These are phyloP conservation scores for Lagorchestes hirsutus DNA, from an alignment of 2,797 vertebrate genomes.

Conservation along the genomic window DNA sequence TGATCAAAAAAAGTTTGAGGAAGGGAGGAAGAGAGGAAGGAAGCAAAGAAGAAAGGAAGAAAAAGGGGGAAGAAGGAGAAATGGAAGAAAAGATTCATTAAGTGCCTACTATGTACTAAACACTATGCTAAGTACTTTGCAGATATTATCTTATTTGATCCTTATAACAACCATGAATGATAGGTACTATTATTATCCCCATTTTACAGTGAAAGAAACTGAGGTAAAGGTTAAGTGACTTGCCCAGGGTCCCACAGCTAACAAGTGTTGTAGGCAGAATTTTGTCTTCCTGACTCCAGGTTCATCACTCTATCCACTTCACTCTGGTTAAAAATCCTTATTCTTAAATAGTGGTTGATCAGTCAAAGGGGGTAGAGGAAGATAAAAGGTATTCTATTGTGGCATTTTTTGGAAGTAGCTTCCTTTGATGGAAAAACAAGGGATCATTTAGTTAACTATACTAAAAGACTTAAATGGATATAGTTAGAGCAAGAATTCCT, in stretches of 20 bases:
- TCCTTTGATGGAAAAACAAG: background rate
- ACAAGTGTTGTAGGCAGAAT: background rate
- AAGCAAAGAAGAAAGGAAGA: too few species aligned
- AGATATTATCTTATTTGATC: background rate
- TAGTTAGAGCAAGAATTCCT: background rate
- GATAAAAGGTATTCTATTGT: background rate
- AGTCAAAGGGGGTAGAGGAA: slow-evolving; percentile 5
- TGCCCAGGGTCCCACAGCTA: background rate
- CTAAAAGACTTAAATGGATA: slow-evolving; percentile 2
- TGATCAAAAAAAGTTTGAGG: too few species aligned
- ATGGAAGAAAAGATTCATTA: too few species aligned
- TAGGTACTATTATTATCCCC: background rate
- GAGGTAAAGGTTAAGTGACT: background rate
- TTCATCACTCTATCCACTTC: background rate
- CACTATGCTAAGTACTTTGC: background rate
- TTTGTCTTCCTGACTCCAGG: background rate
- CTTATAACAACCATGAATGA: background rate
- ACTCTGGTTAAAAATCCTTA: background rate
- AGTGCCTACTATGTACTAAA: too few species aligned
- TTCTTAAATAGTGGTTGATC: background rate
- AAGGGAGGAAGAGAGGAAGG: too few species aligned
- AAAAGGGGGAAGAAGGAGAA: too few species aligned
- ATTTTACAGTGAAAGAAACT: background rate
- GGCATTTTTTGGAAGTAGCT: background rate
- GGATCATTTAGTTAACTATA: slow-evolving; percentile 2